Conservation (phyloP, 2,888 invertebrate genomes). For the Scaptomyza polygonia region DNA sequence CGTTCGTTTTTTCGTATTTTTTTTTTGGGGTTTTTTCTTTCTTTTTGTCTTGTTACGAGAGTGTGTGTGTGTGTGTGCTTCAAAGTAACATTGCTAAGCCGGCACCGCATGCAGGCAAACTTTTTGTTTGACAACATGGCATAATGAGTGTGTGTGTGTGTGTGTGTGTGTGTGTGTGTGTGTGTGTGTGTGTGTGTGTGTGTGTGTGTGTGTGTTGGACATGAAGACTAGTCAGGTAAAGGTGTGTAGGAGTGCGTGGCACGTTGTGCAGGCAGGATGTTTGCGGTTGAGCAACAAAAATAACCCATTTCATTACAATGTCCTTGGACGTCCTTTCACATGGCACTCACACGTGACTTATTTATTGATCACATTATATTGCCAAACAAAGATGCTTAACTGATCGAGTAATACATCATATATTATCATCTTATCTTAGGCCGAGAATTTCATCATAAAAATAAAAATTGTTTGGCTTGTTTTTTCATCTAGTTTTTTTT, state of each 20-base stretch:
- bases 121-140: conserved; percentile 74
- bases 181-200: conserved; percentile 43
- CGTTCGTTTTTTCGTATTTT: conserved; percentile 9
- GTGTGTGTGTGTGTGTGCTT: conserved; percentile 37
- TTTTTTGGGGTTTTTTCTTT: conserved; percentile 2
- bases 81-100: conserved; percentile 62
- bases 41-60: background rate
- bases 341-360: conserved; percentile 33
- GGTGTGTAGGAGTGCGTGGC: conserved; percentile 3
- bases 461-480: no score
- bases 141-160: conserved; percentile 59
- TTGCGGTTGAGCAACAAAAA: conserved; percentile 61
- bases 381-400: no score
- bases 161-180: background rate
- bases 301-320: conserved; percentile 53
- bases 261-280: conserved; percentile 45
- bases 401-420: no score
- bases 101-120: conserved; percentile 66
- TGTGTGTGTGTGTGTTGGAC: background rate
- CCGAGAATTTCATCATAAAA: no score
- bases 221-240: conserved; percentile 22
- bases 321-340: conserved; percentile 34
- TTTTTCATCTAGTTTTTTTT: no score
- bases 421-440: no score
- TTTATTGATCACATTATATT: conserved; percentile 14